phyloP scores from a whole-genome alignment of 2,888 invertebrate genomes.

The Metallyticus violacea region DNA sequence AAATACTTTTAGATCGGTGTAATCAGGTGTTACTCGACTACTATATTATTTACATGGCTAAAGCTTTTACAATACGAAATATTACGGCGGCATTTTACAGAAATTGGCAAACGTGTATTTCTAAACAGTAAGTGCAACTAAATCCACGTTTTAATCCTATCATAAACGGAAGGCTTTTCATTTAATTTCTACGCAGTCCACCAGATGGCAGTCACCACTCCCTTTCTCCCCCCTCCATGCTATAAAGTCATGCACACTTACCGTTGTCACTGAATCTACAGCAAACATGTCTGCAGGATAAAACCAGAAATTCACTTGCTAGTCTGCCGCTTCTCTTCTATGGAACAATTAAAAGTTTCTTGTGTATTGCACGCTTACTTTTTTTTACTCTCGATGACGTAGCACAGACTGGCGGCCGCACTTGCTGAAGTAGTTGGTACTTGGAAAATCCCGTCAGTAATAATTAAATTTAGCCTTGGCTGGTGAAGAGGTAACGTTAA shows the following conservation, averaged over 20 bases:
- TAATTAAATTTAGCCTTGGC: slow-evolving; percentile 8
- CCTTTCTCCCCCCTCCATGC: background rate
- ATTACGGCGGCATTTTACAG: no score
- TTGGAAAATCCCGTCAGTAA: slow-evolving; percentile 1
- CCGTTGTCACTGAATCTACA: background rate
- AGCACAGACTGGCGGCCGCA: no score
- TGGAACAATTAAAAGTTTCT: background rate
- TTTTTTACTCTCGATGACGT: no score
- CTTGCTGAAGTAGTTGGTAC: background rate
- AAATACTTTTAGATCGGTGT: no score
- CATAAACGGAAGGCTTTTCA: background rate
- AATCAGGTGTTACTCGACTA: no score
- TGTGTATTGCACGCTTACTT: no score
- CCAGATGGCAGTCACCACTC: background rate
- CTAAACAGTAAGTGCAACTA: no score
- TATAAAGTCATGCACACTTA: background rate
- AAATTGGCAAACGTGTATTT: no score
- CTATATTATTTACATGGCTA: no score
- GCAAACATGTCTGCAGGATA: background rate
- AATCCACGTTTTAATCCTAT: no score
- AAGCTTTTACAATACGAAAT: no score
- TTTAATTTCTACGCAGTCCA: background rate
- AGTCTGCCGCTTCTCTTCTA: background rate
- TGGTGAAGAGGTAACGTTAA: background rate
- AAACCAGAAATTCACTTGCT: no score